phyloP scores from a whole-genome alignment of 2,797 vertebrate genomes.

The Loris lydekkerianus region DNA sequence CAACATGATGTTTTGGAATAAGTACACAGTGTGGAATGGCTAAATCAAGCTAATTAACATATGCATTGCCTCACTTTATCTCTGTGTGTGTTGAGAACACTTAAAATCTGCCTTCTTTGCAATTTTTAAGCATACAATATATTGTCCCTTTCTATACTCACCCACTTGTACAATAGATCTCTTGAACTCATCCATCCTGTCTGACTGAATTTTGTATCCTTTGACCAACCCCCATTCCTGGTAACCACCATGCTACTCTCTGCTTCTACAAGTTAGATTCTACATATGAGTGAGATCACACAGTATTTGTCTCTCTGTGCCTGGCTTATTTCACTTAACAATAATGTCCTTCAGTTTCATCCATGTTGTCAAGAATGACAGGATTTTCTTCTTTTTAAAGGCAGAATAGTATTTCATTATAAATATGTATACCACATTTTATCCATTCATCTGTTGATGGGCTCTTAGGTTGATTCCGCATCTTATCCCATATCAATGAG shows the following conservation, averaged over 20 bases:
- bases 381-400: not conserved
- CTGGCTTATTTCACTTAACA: not conserved
- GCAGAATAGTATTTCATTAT: not conserved
- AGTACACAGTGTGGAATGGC: not conserved
- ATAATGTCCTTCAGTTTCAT: not conserved
- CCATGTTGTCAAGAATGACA: not conserved
- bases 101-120: not conserved
- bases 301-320: not conserved
- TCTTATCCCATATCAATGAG: not conserved
- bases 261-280: not conserved
- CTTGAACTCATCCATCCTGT: not conserved
- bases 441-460: not conserved
- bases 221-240: not conserved
- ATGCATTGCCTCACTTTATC: not conserved
- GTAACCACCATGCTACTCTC: not conserved
- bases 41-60: constrained; percentile 10
- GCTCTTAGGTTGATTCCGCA: not conserved
- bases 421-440: not conserved
- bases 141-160: not conserved
- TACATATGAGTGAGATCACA: not conserved
- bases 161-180: not conserved
- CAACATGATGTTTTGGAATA: not conserved
- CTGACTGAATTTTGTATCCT: not conserved
- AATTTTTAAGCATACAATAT: constrained; percentile 15
- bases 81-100: constrained; percentile 13